A percentile compares a stretch with the other conserved stretches of the same genome.
Evolutionary conservation across 2,113 vertebrate species (phyloP).

Genomic region (Rhynchomys soricoides): DNA sequence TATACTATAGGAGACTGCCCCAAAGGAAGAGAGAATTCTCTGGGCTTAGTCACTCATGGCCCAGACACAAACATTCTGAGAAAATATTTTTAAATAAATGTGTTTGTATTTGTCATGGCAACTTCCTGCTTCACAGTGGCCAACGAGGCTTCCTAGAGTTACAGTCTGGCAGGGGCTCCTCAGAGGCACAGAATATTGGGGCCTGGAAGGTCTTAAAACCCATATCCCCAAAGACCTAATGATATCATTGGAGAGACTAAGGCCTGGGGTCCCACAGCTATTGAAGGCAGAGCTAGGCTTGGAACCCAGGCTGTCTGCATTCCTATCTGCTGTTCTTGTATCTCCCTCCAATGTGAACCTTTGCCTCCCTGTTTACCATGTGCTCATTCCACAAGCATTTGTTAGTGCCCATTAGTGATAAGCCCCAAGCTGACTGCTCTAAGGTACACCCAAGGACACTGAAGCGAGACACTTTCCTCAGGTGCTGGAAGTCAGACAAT

Average conservation of each 20-base stretch:
- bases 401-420: background rate
- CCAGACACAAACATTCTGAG: background rate
- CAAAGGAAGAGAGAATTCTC: conserved; percentile 31
- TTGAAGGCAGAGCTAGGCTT: background rate
- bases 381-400: background rate
- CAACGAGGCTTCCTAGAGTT: background rate
- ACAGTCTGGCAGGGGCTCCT: background rate
- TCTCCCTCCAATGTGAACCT: background rate
- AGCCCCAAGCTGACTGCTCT: background rate
- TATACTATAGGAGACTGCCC: background rate
- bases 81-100: conserved; percentile 60
- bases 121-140: background rate
- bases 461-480: background rate
- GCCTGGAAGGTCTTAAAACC: background rate
- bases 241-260: background rate
- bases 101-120: background rate
- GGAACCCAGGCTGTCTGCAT: background rate
- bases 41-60: conserved; percentile 42
- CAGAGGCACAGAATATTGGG: background rate
- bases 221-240: background rate
- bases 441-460: background rate
- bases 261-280: background rate
- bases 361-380: background rate
- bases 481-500: background rate
- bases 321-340: background rate